Base-by-base conservation (phyloP, 2,888 invertebrate genomes). In the Villa cingulata region DNA sequence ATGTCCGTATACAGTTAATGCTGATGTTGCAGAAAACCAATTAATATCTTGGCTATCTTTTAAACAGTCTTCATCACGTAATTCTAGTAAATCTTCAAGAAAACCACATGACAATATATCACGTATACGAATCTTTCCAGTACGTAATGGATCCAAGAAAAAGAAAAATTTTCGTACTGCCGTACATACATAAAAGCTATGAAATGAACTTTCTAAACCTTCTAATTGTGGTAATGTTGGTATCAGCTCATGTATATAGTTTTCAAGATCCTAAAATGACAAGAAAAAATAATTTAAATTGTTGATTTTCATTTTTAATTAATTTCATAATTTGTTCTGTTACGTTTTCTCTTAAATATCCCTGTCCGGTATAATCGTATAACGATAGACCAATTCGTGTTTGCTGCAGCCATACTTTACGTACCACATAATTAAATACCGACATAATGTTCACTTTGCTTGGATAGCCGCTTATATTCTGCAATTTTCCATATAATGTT, bases 141-240 rank as follows among this genome's bases (percentile, higher is more conserved):
- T 87, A 52, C 88, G 73, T 53, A 91, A 68, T 0, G 90, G 89
- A 65, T 96, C 96, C 15, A 97, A 72, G 64, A 95, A 96, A 72
- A 97, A 97, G 59, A 96, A 78, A 71, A 97, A 95, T 65, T 95
- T 94, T 56, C 95, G 76, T 0, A 92, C 92, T 3, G 92, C 95
- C 1, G 95, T 94, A 64, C 95, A 95, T 18, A 94, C 86, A 65
- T 96, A 97, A 72, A 96, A 96, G 14, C 86, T 88, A 59, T 91
- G 89, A 70, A 96, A 95, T 0, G 92, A 90, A 34, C 87, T 84
- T 66, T 94, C 91, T 45, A 96, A 69, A 0, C 90, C 88, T 63
- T 91, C 86, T 4, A 95, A 70, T 46, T 94, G 92, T 0, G 88
- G 85, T 37, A 96, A 69, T 0, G 94, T 91, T 0, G 95, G 95